phyloP scores from a whole-genome alignment of 2,888 invertebrate species.

The Sepioteuthis lessoniana region DNA sequence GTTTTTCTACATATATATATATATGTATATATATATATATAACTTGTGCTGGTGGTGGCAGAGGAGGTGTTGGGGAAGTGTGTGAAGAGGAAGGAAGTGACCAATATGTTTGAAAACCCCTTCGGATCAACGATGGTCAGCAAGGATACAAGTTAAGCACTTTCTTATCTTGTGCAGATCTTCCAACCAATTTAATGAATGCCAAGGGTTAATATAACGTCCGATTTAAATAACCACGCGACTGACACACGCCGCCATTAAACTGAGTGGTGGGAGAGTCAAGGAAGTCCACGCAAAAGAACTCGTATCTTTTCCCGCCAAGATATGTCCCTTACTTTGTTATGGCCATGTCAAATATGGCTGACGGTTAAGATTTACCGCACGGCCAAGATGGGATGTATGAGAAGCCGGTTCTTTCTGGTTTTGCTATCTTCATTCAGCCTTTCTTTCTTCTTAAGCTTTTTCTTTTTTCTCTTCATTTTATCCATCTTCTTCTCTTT shows the following conservation, averaged over 20 bases:
- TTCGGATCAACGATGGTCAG: background rate
- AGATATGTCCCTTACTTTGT: background rate
- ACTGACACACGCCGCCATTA: background rate
- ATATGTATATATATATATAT: too few relatives aligned
- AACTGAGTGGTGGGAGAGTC: background rate
- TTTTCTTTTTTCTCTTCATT: background rate
- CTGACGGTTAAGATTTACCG: background rate
- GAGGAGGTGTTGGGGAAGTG: too few relatives aligned
- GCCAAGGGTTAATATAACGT: background rate
- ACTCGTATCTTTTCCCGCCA: background rate
- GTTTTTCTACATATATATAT: too few relatives aligned
- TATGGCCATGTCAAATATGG: background rate
- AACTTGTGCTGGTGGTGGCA: too few relatives aligned
- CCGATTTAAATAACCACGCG: conserved; percentile 23
- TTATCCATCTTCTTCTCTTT: too few relatives aligned
- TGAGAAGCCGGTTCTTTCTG: background rate
- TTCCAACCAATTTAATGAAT: background rate
- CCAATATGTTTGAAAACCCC: background rate
- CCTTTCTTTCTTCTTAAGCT: background rate
- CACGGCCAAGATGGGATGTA: background rate
- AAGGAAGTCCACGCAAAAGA: background rate
- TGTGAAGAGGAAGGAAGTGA: background rate
- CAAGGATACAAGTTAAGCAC: background rate
- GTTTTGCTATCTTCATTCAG: background rate
- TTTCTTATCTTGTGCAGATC: background rate